A percentile compares a stretch with the other conserved stretches of the same genome.
Conservation (phyloP, 2,797 vertebrate species). For the Chloroceryle amazona region DNA sequence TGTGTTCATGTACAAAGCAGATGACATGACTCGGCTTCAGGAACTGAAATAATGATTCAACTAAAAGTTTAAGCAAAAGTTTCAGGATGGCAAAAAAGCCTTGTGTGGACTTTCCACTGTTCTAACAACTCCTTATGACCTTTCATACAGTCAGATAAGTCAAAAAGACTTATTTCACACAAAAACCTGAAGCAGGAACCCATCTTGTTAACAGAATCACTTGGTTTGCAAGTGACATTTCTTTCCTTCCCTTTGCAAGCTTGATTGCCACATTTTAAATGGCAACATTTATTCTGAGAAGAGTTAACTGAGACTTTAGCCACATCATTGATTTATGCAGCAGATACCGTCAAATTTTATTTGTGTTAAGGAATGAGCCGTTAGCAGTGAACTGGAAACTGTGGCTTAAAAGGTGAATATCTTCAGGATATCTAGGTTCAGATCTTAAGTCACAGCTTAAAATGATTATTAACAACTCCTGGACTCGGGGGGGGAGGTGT, state of each 20-base stretch:
- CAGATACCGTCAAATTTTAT: background rate
- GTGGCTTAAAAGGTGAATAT: conserved; percentile 25
- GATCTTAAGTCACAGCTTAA: conserved; percentile 11
- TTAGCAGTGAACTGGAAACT: conserved; percentile 23
- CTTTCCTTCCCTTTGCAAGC: conserved; percentile 32
- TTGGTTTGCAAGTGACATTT: conserved; percentile 54
- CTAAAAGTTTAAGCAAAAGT: conserved; percentile 6
- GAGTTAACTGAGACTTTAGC: conserved; percentile 15
- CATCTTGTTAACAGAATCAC: conserved; percentile 45
- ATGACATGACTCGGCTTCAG: background rate
- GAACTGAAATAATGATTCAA: conserved; percentile 36
- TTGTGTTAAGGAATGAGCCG: background rate
- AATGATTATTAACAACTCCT: background rate
- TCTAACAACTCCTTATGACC: background rate
- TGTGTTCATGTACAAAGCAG: rapidly evolving
- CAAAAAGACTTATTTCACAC: conserved; percentile 19
- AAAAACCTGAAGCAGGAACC: conserved; percentile 39
- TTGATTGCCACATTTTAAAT: conserved; percentile 57
- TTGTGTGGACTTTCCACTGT: conserved; percentile 40
- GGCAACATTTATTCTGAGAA: conserved; percentile 49
- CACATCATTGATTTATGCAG: conserved; percentile 5
- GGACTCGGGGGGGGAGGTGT: background rate
- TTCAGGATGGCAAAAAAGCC: background rate
- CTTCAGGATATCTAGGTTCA: background rate
- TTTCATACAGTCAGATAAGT: conserved; percentile 40